Base-by-base conservation (phyloP, 2,888 invertebrate genomes). In the Megalurothrips usitatus region DNA sequence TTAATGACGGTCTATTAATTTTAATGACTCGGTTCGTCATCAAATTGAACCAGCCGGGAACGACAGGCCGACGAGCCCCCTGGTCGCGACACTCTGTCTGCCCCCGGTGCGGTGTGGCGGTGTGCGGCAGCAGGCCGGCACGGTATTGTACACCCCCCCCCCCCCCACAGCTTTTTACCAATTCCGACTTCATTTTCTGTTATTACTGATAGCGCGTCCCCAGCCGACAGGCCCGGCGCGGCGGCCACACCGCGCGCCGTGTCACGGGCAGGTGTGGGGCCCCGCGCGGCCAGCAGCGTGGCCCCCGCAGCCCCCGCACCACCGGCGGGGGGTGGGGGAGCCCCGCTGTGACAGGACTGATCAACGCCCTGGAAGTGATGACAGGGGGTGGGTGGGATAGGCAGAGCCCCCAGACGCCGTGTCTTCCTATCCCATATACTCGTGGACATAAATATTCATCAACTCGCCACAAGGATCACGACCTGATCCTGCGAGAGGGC, bases 401-500 rank as follows among this genome's bases (percentile, higher is more conserved):
- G 23, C 2, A 52, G 52, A 10, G 52, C 2, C 34, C 34, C 34
- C 34, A 58, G 58, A 12, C 19, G 58, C 17, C 12, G 58, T 17
- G 12, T n/a, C 58, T 52, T 58, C 58, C 58, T 43, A 58, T 43
- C 23, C 68, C 68, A 68, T 68, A 68, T 68, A 68, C 68, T 68
- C 68, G 68, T 68, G 68, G 68, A 68, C 68, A 68, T 68, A 68
- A 68, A 68, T 68, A 68, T 68, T 68, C 68, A 68, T 68, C 68
- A 68, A 68, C 9, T 68, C 68, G 23, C 68, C 68, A 68, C 68
- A 68, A 68, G 68, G 23, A 68, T 68, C 68, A 68, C 68, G 68
- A 68, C 68, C 68, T 58, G 68, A 68, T 68, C 68, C 68, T 52
- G 52, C 34, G 34, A 43, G 34, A 43, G 34, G 34, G 34, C 34